A percentile compares a stretch with the other conserved stretches of the same genome.
Conservation (phyloP, 2,113 vertebrate genomes). For the Phalacrocorax carbo region DNA sequence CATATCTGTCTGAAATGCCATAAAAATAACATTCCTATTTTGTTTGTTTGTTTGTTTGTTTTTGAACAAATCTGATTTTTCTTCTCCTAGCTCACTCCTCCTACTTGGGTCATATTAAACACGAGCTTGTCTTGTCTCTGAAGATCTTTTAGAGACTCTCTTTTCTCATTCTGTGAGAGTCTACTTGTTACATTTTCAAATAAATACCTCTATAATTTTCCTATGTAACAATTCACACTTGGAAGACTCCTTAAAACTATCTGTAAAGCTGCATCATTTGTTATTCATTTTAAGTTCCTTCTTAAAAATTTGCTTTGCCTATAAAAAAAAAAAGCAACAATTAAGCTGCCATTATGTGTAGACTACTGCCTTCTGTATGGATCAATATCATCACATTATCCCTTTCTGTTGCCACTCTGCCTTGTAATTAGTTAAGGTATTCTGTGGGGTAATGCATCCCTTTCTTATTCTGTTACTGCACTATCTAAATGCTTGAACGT, state of each 20-base stretch:
- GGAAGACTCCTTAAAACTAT: not conserved
- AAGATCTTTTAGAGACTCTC: not conserved
- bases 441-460: not conserved
- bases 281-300: not conserved
- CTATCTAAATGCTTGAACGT: not conserved
- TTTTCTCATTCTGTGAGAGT: not conserved
- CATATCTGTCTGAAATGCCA: not conserved
- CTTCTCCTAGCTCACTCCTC: not conserved
- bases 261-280: not conserved
- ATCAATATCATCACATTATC: not conserved
- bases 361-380: not conserved
- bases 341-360: not conserved
- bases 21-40: not conserved
- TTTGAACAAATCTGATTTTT: not conserved
- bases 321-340: not conserved
- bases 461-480: not conserved
- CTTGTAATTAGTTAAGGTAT: not conserved
- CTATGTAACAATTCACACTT: not conserved
- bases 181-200: not conserved
- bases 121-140: not conserved
- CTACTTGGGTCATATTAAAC: not conserved
- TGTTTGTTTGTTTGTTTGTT: not conserved
- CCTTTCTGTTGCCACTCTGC: not conserved
- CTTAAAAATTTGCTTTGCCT: not conserved
- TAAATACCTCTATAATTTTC: not conserved